These are phyloP conservation scores for Archilochus colubris DNA, from an alignment of 2,113 vertebrate species.

Conservation along the genomic window DNA sequence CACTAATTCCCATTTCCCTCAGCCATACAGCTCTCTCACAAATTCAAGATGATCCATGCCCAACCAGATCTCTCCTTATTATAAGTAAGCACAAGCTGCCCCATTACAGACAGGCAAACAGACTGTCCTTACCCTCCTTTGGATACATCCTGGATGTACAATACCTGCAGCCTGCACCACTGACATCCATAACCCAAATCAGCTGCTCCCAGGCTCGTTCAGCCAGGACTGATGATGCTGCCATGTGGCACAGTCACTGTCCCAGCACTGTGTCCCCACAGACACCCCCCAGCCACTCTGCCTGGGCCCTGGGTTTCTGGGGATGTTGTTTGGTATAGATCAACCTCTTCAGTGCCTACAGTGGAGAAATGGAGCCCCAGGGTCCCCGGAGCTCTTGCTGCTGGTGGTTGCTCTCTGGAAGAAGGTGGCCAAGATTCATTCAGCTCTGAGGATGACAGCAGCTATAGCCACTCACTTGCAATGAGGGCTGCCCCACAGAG, in stretches of 20 bases:
- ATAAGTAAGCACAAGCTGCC: background rate
- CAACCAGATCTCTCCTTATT: background rate
- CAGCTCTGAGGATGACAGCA: background rate
- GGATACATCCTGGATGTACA: background rate
- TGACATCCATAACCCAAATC: background rate
- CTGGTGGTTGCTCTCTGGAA: background rate
- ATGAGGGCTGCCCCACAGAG: background rate
- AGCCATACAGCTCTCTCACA: background rate
- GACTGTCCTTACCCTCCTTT: background rate
- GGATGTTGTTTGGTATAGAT: background rate
- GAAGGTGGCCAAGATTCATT: background rate
- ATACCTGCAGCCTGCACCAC: background rate
- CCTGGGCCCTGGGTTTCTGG: background rate
- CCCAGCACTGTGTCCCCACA: fast-evolving
- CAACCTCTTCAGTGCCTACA: background rate
- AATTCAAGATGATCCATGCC: background rate
- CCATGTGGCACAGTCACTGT: background rate
- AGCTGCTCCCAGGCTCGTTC: fast-evolving
- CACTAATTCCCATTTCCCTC: background rate
- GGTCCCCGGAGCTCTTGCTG: background rate
- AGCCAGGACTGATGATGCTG: too few relatives aligned
- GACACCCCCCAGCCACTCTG: fast-evolving
- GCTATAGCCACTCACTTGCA: background rate
- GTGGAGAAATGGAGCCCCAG: fast-evolving
- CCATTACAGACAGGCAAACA: fast-evolving